Conservation (phyloP, 37 sponge, comb jelly and placozoan species). For the Halisarca cf. caerulea region DNA sequence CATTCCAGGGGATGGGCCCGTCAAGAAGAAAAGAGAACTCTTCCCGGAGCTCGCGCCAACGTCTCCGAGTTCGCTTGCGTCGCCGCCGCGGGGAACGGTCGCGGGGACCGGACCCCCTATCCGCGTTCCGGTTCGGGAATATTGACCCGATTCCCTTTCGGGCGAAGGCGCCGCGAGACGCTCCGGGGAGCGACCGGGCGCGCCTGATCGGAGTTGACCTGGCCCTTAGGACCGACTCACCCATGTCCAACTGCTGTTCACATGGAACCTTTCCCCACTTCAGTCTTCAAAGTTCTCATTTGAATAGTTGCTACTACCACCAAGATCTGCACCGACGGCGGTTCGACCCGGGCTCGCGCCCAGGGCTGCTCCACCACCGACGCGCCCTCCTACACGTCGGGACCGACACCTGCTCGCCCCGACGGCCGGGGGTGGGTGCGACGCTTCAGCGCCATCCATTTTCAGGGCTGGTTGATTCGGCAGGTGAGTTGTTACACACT, state of each 20-base stretch:
- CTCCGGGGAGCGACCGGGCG: not conserved
- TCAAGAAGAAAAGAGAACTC: conserved; percentile 65
- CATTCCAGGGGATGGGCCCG: conserved; percentile 43
- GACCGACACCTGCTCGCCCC: no score
- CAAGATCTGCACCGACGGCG: conserved; percentile 73
- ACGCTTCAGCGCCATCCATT: conserved; percentile 69
- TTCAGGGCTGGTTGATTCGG: conserved; percentile 68
- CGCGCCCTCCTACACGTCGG: no score
- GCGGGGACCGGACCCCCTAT: conserved; percentile 11
- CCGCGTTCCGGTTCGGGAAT: conserved; percentile 69
- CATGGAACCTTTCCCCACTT: conserved; percentile 69
- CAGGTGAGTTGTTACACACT: conserved; percentile 76
- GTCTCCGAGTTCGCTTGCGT: conserved; percentile 56
- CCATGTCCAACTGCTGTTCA: conserved; percentile 74
- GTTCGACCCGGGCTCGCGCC: conserved; percentile 52
- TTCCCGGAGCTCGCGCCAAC: conserved; percentile 40
- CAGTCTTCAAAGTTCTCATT: conserved; percentile 73
- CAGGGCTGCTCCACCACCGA: no score
- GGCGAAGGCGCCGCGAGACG: conserved; percentile 31
- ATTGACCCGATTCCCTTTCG: conserved; percentile 78
- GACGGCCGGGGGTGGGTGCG: conserved; percentile 32
- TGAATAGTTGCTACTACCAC: conserved; percentile 75
- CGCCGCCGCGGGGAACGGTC: conserved; percentile 2
- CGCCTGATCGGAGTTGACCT: conserved; percentile 48
- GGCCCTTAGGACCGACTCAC: conserved; percentile 72